phyloP scores from a whole-genome alignment of 2,113 vertebrate genomes.

The Calidris pugnax region DNA sequence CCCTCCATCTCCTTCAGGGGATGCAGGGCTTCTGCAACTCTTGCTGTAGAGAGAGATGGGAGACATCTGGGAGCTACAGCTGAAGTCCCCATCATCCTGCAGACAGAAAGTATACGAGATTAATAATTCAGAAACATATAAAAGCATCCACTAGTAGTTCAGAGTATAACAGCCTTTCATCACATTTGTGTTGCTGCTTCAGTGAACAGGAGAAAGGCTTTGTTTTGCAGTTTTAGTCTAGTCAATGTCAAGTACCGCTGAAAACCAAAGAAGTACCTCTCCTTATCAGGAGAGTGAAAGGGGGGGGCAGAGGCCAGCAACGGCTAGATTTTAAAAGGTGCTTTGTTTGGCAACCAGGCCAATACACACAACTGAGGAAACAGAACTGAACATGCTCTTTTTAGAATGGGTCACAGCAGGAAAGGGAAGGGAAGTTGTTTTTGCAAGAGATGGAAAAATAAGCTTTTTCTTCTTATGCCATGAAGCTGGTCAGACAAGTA shows the following conservation, averaged over 20 bases:
- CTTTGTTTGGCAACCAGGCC: neutral
- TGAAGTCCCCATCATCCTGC: constrained; percentile 86
- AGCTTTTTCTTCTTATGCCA: neutral
- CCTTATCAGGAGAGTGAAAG: neutral
- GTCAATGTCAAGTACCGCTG: neutral
- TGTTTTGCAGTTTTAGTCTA: neutral
- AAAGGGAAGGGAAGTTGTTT: neutral
- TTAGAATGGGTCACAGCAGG: neutral
- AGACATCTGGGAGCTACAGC: constrained; percentile 80
- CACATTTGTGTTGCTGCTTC: neutral
- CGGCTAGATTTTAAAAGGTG: neutral
- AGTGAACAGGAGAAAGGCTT: neutral
- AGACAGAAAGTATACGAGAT: neutral
- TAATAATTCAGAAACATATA: neutral
- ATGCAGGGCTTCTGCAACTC: constrained; percentile 69
- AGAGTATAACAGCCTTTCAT: neutral
- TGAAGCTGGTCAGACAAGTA: neutral
- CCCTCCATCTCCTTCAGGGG: constrained; percentile 53
- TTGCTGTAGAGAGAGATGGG: constrained; percentile 87
- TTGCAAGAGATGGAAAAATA: neutral
- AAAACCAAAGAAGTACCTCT: neutral
- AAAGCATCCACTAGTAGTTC: neutral
- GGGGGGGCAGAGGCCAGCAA: neutral
- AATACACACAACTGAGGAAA: neutral
- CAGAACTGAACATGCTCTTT: neutral